phyloP scores from a whole-genome alignment of 2,113 vertebrate species.

The Serilophus lunatus region DNA sequence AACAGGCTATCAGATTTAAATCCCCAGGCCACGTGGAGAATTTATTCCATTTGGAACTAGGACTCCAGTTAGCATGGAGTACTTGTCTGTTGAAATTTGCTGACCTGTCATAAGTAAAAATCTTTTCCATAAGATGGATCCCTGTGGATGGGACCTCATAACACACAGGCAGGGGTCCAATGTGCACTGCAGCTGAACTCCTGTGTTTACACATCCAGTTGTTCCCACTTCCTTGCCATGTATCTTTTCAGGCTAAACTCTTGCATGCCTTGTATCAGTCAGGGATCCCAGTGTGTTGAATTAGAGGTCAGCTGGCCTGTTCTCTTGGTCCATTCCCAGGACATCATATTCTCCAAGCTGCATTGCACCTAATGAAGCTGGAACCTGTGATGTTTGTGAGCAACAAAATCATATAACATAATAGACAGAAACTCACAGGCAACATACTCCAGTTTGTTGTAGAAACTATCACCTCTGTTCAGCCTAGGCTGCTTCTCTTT shows the following conservation, averaged over 20 bases:
- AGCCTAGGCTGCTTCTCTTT: not conserved
- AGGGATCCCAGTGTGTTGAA: not conserved
- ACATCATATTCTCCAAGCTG: not conserved
- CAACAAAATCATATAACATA: not conserved
- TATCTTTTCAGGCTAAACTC: not conserved
- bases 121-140: not conserved
- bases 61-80: not conserved
- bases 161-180: not conserved
- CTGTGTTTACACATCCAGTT: not conserved
- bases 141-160: not conserved
- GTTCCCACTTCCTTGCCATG: not conserved
- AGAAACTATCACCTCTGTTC: not conserved
- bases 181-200: not conserved
- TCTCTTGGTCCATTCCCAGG: fast-evolving
- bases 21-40: not conserved
- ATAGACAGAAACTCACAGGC: not conserved
- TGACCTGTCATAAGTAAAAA: not conserved
- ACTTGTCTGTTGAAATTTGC: not conserved
- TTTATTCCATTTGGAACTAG: not conserved
- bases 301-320: not conserved
- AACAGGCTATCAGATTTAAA: not conserved
- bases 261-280: not conserved
- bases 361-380: not conserved
- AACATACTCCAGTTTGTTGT: not conserved
- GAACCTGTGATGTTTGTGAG: not conserved